A percentile compares a stretch with the other conserved stretches of the same genome.
Evolutionary conservation across 1,140 invertebrate genomes (phyloP).

Genomic region (Eueides isabella): DNA sequence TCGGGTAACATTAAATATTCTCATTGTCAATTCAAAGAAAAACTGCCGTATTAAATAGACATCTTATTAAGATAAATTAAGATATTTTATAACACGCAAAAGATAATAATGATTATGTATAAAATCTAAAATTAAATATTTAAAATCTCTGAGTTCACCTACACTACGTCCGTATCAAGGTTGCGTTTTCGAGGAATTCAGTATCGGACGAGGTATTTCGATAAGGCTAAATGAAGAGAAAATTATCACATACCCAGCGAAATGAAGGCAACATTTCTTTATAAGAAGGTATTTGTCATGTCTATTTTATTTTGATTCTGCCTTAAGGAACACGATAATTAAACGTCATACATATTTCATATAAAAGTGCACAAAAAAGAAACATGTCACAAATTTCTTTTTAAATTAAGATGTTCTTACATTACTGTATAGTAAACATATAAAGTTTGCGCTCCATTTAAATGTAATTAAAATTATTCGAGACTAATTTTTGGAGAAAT

Average conservation of each 20-base stretch:
- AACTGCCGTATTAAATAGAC: no score
- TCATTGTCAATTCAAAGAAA: no score
- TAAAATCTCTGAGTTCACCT: neutral
- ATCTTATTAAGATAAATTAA: no score
- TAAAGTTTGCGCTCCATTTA: no score
- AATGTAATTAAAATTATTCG: no score
- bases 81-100: no score
- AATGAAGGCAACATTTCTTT: slow-evolving; percentile 21
- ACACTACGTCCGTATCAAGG: slow-evolving; percentile 13
- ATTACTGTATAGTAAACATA: neutral
- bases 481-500: no score
- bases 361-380: neutral
- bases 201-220: slow-evolving; percentile 28
- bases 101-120: no score
- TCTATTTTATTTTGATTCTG: neutral
- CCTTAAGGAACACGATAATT: neutral
- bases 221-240: slow-evolving; percentile 32
- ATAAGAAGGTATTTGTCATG: neutral
- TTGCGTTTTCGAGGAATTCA: slow-evolving; percentile 31
- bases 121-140: no score
- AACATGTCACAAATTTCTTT: neutral
- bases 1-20: no score
- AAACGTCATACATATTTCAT: neutral
- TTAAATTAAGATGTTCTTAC: neutral
- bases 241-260: slow-evolving; percentile 34